These are phyloP conservation scores for Forbesichthys papilliferus DNA, from an alignment of 2,113 vertebrate species.

Conservation along the genomic window DNA sequence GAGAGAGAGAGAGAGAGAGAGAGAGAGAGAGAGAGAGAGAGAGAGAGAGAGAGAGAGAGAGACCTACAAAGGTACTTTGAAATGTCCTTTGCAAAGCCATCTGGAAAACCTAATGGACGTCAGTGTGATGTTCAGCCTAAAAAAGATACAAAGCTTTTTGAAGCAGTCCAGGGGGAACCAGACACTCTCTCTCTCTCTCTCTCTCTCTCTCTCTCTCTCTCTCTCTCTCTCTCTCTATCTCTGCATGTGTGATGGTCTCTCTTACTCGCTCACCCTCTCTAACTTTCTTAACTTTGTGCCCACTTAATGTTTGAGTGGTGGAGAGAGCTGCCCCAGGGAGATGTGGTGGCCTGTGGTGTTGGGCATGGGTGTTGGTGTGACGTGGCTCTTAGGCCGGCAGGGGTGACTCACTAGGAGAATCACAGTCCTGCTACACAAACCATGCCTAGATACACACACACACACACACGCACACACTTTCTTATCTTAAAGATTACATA, in stretches of 20 bases:
- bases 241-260: not conserved
- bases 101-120: conserved; percentile 35
- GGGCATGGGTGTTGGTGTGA: too few relatives aligned
- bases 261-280: not conserved
- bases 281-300: not conserved
- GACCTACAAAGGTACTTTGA: conserved; percentile 3
- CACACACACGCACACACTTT: too few relatives aligned
- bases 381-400: too few relatives aligned
- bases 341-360: too few relatives aligned
- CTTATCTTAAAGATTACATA: too few relatives aligned
- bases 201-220: conserved; percentile 9
- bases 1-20: too few relatives aligned
- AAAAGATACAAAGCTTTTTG: conserved; percentile 30
- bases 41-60: not conserved
- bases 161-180: conserved; percentile 33
- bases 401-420: too few relatives aligned
- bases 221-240: not conserved
- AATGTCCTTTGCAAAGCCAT: conserved; percentile 18
- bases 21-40: too few relatives aligned
- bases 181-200: not conserved
- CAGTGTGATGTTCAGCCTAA: conserved; percentile 26
- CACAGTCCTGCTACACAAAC: too few relatives aligned
- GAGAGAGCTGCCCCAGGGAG: too few relatives aligned
- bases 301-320: too few relatives aligned
- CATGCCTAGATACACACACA: too few relatives aligned